Base-by-base conservation (phyloP, 2,888 invertebrate species). In the Lepidochitona cinerea region DNA sequence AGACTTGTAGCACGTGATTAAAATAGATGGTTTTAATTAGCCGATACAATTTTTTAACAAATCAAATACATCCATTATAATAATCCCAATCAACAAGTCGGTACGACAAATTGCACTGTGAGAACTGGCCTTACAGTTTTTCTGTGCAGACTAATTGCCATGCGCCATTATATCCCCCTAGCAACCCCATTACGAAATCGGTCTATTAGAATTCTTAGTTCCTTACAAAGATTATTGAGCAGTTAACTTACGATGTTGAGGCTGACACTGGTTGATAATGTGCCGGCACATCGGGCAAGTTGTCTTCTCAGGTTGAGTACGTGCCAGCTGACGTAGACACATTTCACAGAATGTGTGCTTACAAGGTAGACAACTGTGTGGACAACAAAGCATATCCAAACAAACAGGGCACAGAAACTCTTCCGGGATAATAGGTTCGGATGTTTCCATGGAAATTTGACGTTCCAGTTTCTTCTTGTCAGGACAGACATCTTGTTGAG, bases 271-370 rank as follows among this genome's bases (percentile, higher is more conserved):
- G 1, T 26, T n/a, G 18, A 82, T 80, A 14, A 71, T 54, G 0
- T 73, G 69, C 29, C 82, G 70, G 71, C 82, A 82, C 54, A 82
- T 71, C 33, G 82, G 82, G 71, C 82, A 82, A 0, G 77, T 79
- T 14, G 79, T 72, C 12, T 73, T 74, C 41, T 74, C 76, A 9
- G 79, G 73, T 12, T 49, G 71, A 7, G 75, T 72, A 26, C 71
- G 70, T 9, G 79, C 76, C 41, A 84, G 59, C 37, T 75, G 75
- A 14, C 83, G 76, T 18, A 84, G 75, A 66, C 84, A 84, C 2
- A 77, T 75, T 14, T 82, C 83, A 75, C 84, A 84, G 77, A 82
- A 81, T 14, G 79, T 71, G 37, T 84, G 84, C 0, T 70, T 54
- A 70, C 84, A 84, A 0, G 84, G 84, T 0, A 64, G 53, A 71